Evolutionary conservation across 2,888 invertebrate species (phyloP), one percentile per base, ranked within the genome.

Genomic region (Aphidoletes aphidimyza): DNA sequence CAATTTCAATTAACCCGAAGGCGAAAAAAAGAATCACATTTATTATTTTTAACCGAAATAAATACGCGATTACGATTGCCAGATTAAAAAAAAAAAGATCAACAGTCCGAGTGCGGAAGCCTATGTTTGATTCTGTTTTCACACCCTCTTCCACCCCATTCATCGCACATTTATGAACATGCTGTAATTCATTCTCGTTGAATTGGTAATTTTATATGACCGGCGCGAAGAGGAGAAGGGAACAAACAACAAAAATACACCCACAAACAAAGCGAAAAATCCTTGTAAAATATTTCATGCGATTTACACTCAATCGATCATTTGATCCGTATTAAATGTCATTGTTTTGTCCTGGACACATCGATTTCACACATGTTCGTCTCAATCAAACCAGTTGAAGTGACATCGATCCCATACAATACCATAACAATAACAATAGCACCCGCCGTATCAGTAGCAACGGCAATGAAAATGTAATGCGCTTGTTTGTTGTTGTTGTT

Each of bases 21-120:
- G n/a, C n/a, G n/a, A n/a, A n/a, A n/a, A 69, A 54, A 30, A 69
- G 26, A 69, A 69, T 69, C 34, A 69, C 30, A 69, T 69, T 69
- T 54, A 54, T 54, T 54, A 6, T n/a, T 54, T 2, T 47, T 47
- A 47, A 47, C 8, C 47, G 2, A 54, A 54, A 26, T 54, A 54
- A 54, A 22, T 54, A 22, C 26, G 11, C 54, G 26, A 54, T 54
- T 54, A 54, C 26, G 54, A 26, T 6, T 47, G 47, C 2, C 8
- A 47, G 2, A 17, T 17, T 47, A 47, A 47, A n/a, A n/a, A n/a
- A n/a, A n/a, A n/a, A n/a, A n/a, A n/a, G n/a, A n/a, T n/a, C n/a
- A n/a, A n/a, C n/a, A n/a, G n/a, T n/a, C n/a, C n/a, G n/a, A n/a
- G n/a, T n/a, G n/a, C n/a, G n/a, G n/a, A n/a, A n/a, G n/a, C n/a